Base-by-base conservation (phyloP, 2,113 vertebrate species). In the Menidia beryllina region DNA sequence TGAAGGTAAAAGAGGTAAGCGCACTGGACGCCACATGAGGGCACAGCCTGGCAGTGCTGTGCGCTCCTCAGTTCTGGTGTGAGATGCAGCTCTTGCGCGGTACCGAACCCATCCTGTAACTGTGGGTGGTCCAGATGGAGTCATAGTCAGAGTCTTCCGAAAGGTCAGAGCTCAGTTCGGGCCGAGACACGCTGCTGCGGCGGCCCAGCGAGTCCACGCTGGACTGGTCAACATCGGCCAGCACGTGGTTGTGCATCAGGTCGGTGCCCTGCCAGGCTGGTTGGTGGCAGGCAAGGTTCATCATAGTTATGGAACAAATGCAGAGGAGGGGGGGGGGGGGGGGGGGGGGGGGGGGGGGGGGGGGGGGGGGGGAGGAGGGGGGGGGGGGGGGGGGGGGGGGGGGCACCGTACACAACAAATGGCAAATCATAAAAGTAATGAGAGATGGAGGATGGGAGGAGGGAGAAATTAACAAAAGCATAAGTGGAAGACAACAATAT, bases 51-150 rank as follows among this genome's bases (percentile, higher is more conserved):
- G 83, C 79, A 67, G 83, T 27, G 67, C 79, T 75, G 75, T 62
- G 76, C 58, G 64, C 79, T 84, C 84, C 91, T 94, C 90, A 94
- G 96, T 99, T 99, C 95, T 99, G 98, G 94, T 99, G 97, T 90
- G 98, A 98, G 95, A 99, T 99, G 94, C 96, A 98, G 96, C 97
- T 98, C 95, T 99, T 99, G 93, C 97, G 97, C 87, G 98, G 94
- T 93, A 97, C 94, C 72, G 97, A 96, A 76, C 96, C 97, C 95
- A 96, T 98, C 93, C 97, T 96, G 96, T 98, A 98, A 97, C 96
- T 98, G 95, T 98, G 97, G 93, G 95, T 96, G 94, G 96, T 97
- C 98, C 98, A 99, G 95, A 99, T 93, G 96, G 96, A 98, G 96
- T 99, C 98, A 95, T 96, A 99, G 94, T 99, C 98, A 91, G 98